Percentiles rank a stretch among this genome's conserved stretches.
These are phyloP conservation scores for Salvelinus sp. DNA, from an alignment of 2,113 vertebrate species.

Conservation along the genomic window DNA sequence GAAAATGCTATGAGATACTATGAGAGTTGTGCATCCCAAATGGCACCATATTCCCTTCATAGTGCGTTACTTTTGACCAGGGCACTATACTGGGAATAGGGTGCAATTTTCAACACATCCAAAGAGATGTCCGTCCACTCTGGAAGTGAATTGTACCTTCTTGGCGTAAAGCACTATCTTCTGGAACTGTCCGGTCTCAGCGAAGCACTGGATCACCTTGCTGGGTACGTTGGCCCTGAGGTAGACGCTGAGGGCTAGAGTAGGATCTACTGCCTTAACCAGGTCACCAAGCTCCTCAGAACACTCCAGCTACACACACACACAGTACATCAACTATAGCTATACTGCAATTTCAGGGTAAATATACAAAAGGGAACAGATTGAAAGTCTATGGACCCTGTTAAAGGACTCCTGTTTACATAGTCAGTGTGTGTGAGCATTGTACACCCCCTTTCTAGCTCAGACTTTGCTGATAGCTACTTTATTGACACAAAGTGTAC, in stretches of 20 bases:
- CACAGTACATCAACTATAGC: background rate
- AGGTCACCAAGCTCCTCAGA: constrained; percentile 92
- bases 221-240: constrained; percentile 89
- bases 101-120: background rate
- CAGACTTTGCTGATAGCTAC: no score
- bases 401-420: no score
- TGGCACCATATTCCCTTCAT: no score
- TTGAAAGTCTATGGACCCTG: no score
- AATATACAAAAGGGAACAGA: no score
- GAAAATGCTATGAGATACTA: no score
- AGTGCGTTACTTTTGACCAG: no score
- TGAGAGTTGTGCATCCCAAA: background rate
- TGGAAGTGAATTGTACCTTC: constrained; percentile 75
- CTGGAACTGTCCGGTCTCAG: constrained; percentile 92
- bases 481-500: no score
- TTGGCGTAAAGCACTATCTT: constrained; percentile 93
- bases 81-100: no score
- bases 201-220: constrained; percentile 96
- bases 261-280: constrained; percentile 85
- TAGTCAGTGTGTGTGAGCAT: background rate
- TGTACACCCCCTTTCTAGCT: background rate
- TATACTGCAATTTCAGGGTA: no score
- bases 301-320: constrained; percentile 79
- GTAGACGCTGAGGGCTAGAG: constrained; percentile 89
- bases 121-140: background rate